Percentiles rank a stretch among this genome's conserved stretches.
phyloP scores from a whole-genome alignment of 2,113 vertebrate species.

The Campylomormyrus tamandua region DNA sequence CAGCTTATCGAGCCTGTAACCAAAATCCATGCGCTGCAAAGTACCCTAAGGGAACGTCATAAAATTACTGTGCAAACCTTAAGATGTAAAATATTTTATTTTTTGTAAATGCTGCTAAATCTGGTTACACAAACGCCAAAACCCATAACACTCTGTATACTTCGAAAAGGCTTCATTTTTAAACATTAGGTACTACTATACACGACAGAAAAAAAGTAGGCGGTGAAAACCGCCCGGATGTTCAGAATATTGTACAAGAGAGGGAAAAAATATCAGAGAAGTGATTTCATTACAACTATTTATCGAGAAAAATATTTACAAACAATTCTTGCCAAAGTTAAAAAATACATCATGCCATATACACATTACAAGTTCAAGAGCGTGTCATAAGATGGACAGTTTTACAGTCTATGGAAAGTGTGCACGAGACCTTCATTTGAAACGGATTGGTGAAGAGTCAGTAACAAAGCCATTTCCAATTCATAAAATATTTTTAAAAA shows the following conservation, averaged over 20 bases:
- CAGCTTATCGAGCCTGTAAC: neutral
- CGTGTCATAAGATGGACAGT: constrained; percentile 58
- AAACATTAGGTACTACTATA: constrained; percentile 85
- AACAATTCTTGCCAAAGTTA: constrained; percentile 73
- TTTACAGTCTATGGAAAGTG: constrained; percentile 67
- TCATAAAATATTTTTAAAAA: constrained; percentile 45
- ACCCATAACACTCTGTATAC: constrained; percentile 85
- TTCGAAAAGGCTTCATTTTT: constrained; percentile 70
- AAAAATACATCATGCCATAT: constrained; percentile 89
- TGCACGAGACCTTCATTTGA: constrained; percentile 71
- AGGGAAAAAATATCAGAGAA: constrained; percentile 73
- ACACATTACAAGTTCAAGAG: constrained; percentile 60
- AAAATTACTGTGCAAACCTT: neutral
- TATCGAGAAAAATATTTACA: constrained; percentile 83
- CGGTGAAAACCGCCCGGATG: constrained; percentile 81
- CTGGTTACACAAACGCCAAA: constrained; percentile 93
- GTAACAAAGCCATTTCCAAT: constrained; percentile 62
- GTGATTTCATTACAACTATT: constrained; percentile 78
- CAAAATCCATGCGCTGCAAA: neutral
- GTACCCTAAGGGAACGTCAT: neutral
- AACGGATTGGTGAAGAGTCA: constrained; percentile 68
- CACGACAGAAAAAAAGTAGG: constrained; percentile 71
- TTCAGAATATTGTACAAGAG: constrained; percentile 82
- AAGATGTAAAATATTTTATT: constrained; percentile 98
- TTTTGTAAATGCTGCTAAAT: constrained; percentile 99